phyloP scores from a whole-genome alignment of 2,888 invertebrate genomes.

The Erpobdella octoculata region DNA sequence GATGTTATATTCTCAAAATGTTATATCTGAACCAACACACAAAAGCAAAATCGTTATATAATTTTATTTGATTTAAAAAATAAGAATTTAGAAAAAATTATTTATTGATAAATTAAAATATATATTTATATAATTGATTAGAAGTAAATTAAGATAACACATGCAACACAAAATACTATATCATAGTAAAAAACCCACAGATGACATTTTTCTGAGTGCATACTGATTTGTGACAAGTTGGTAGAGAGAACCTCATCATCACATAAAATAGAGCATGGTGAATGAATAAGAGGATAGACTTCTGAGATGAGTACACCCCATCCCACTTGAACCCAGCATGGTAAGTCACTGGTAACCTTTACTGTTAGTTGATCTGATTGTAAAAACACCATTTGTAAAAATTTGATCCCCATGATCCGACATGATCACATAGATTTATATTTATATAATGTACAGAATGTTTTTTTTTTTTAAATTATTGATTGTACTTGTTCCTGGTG shows the following conservation, averaged over 20 bases:
- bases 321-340: background rate
- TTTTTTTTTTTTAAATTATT: too few relatives aligned
- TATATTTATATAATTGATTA: constrained; percentile 4
- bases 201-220: background rate
- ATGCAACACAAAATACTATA: background rate
- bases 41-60: too few relatives aligned
- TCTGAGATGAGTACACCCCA: constrained; percentile 11
- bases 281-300: constrained; percentile 19
- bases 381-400: background rate
- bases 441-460: too few relatives aligned
- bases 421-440: too few relatives aligned
- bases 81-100: too few relatives aligned
- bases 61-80: too few relatives aligned
- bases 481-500: too few relatives aligned
- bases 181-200: background rate
- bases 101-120: background rate
- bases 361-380: constrained; percentile 5
- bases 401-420: too few relatives aligned
- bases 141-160: background rate
- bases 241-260: background rate
- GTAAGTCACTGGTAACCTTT: background rate
- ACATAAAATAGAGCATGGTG: background rate
- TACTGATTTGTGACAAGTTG: background rate
- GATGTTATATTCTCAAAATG: too few relatives aligned
- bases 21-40: too few relatives aligned